These are phyloP conservation scores for Rachycentron canadum DNA, from an alignment of 2,797 vertebrate genomes.

Conservation along the genomic window DNA sequence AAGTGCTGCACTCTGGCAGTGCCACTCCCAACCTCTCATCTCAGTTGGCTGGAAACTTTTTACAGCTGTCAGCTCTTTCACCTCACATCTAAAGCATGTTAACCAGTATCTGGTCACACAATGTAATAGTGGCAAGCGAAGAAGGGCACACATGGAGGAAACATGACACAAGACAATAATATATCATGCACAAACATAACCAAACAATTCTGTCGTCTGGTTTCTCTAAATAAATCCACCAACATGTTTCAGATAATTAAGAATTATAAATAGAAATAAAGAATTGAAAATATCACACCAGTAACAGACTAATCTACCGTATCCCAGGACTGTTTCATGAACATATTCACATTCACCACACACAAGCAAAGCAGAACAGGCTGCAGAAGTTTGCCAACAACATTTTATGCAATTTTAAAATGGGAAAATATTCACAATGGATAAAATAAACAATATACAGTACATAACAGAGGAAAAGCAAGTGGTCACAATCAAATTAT, in stretches of 20 bases:
- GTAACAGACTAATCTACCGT: not conserved
- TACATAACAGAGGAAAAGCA: slow-evolving; percentile 56
- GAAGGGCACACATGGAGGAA: not conserved
- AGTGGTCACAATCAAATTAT: slow-evolving; percentile 36
- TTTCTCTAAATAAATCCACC: slow-evolving; percentile 5
- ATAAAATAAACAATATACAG: slow-evolving; percentile 39
- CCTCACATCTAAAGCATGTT: slow-evolving; percentile 47
- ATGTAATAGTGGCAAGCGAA: not conserved
- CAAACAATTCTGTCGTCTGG: not conserved
- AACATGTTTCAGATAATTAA: slow-evolving; percentile 17
- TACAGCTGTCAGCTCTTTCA: slow-evolving; percentile 80
- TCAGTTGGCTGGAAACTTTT: slow-evolving; percentile 73
- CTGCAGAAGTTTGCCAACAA: slow-evolving; percentile 12
- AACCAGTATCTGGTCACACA: slow-evolving; percentile 7
- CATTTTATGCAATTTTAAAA: slow-evolving; percentile 24
- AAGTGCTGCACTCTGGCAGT: slow-evolving; percentile 75
- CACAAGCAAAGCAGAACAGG: slow-evolving; percentile 59
- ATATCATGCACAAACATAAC: not conserved
- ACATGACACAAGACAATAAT: not conserved
- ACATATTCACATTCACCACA: slow-evolving; percentile 49
- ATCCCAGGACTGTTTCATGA: slow-evolving; percentile 15
- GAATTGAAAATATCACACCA: slow-evolving; percentile 5
- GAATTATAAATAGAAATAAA: not conserved
- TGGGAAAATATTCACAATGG: slow-evolving; percentile 26
- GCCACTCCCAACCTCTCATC: slow-evolving; percentile 71